Conservation (phyloP, 2,888 invertebrate genomes). For the Cybosia mesomella region DNA sequence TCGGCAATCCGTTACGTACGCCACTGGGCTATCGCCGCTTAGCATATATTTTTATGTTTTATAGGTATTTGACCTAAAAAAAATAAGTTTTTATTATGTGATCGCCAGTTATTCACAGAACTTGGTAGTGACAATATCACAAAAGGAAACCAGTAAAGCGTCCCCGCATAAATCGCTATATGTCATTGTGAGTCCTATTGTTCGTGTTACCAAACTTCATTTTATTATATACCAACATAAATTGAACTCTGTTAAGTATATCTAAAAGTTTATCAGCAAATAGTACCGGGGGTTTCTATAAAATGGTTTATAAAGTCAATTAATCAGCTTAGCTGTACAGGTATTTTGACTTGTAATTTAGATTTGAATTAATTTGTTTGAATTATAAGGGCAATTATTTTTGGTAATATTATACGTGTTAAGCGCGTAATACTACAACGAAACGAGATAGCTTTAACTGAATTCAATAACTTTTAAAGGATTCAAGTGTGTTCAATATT, state of each 20-base stretch:
- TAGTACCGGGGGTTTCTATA: conserved; percentile 20
- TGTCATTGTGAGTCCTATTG: conserved; percentile 68
- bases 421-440: background rate
- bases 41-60: too few relatives aligned
- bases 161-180: conserved; percentile 70
- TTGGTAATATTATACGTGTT: background rate
- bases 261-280: conserved; percentile 13
- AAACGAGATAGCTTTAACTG: background rate
- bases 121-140: conserved; percentile 61
- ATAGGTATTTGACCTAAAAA: too few relatives aligned
- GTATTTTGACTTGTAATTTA: conserved; percentile 21
- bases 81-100: background rate
- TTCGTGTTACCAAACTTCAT: conserved; percentile 66
- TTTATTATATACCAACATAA: conserved; percentile 51
- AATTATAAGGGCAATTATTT: conserved; percentile 18
- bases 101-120: conserved; percentile 60
- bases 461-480: background rate
- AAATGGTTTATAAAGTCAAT: conserved; percentile 37
- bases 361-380: conserved; percentile 29
- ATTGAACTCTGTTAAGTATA: conserved; percentile 33
- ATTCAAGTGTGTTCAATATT: background rate
- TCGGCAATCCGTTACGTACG: too few relatives aligned
- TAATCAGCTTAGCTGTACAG: conserved; percentile 31
- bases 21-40: too few relatives aligned
- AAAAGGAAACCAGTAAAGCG: conserved; percentile 55